Conservation (phyloP, 2,113 vertebrate genomes). For the Chloropsis cyanopogon region DNA sequence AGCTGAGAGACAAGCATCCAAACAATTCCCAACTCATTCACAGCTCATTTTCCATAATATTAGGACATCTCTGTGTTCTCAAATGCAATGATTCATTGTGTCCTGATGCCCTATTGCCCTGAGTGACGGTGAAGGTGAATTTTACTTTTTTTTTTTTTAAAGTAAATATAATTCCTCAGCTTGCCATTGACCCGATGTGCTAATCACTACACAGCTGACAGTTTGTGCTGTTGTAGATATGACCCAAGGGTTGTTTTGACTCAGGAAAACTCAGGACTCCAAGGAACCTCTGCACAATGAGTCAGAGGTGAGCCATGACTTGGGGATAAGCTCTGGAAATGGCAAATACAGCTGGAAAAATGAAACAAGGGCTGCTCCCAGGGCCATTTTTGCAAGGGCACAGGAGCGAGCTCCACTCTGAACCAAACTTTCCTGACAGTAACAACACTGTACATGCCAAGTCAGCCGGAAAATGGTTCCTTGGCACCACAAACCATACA, state of each 20-base stretch:
- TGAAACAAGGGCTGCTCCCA: not conserved
- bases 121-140: not conserved
- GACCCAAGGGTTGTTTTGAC: not conserved
- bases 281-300: not conserved
- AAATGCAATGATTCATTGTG: not conserved
- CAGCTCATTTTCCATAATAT: not conserved
- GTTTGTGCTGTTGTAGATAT: not conserved
- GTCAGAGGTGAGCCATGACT: not conserved
- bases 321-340: not conserved
- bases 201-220: not conserved
- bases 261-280: not conserved
- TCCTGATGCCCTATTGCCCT: not conserved
- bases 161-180: not conserved
- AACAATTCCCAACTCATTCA: not conserved
- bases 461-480: conserved; percentile 55
- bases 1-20: not conserved
- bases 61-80: not conserved
- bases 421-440: conserved; percentile 15
- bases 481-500: not conserved
- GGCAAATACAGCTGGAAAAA: not conserved
- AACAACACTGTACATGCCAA: not conserved
- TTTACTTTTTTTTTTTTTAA: not conserved
- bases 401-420: not conserved
- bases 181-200: not conserved
- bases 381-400: conserved; percentile 4